Percentiles rank a stretch among this genome's conserved stretches.
Conservation (phyloP, 2,888 invertebrate species). For the Stomorhina lunata region DNA sequence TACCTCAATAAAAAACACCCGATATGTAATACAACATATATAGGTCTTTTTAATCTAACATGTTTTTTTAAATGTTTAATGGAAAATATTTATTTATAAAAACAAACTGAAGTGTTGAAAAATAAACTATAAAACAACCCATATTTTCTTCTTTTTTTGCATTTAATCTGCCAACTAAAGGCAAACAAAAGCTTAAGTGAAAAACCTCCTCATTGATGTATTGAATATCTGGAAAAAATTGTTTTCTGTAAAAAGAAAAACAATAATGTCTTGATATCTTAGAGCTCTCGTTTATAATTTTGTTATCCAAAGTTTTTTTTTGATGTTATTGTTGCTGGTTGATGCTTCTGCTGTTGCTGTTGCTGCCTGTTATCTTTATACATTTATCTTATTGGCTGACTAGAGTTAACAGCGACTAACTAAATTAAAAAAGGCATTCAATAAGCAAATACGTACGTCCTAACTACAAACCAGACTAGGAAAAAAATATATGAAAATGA, state of each 20-base stretch:
- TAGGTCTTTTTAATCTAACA: too few species aligned
- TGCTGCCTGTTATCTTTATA: slow-evolving; percentile 19
- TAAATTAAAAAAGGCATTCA: slow-evolving; percentile 30
- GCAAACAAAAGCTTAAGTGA: slow-evolving; percentile 7
- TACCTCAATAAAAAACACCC: too few species aligned
- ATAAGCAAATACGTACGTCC: slow-evolving; percentile 52
- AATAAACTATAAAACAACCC: slow-evolving; percentile 1
- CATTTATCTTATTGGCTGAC: slow-evolving; percentile 31
- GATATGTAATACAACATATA: too few species aligned
- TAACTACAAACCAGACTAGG: background rate
- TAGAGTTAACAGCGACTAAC: slow-evolving; percentile 25
- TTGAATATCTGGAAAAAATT: background rate
- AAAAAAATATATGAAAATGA: background rate
- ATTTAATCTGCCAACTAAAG: background rate
- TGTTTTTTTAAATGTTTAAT: too few species aligned
- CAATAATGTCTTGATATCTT: background rate
- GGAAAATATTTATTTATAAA: too few species aligned
- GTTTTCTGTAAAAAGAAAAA: background rate
- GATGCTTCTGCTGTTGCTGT: too few species aligned
- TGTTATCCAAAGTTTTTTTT: background rate
- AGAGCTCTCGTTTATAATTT: background rate
- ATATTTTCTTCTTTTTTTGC: background rate
- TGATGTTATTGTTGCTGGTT: too few species aligned
- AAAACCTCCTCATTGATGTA: slow-evolving; percentile 20
- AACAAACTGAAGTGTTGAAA: background rate